These are phyloP conservation scores for Denticeps clupeoides DNA, from an alignment of 2,797 vertebrate genomes.

Conservation along the genomic window DNA sequence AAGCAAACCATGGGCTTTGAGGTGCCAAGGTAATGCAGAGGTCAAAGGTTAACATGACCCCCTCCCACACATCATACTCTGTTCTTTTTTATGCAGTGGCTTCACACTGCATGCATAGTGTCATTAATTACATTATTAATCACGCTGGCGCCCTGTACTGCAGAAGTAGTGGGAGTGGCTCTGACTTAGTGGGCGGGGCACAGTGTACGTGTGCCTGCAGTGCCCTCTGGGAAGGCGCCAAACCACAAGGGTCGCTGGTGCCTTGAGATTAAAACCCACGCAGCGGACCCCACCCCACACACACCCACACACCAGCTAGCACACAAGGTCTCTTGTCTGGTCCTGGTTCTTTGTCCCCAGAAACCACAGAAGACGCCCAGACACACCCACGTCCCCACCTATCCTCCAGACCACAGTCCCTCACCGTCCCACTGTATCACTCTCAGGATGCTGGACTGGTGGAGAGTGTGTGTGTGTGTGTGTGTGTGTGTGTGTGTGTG, in stretches of 20 bases:
- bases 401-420: constrained; percentile 27
- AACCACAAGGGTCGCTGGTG: constrained; percentile 29
- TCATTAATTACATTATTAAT: too few species aligned
- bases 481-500: neutral
- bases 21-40: constrained; percentile 74
- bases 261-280: constrained; percentile 31
- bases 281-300: too few species aligned
- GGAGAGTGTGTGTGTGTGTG: neutral
- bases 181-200: neutral
- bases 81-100: too few species aligned
- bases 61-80: too few species aligned
- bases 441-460: neutral
- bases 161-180: neutral
- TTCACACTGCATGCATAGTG: too few species aligned
- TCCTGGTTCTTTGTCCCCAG: too few species aligned
- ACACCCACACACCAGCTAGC: neutral
- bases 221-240: constrained; percentile 15
- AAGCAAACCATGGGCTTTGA: constrained; percentile 97
- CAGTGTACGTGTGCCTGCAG: neutral
- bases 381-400: constrained; percentile 3
- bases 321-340: too few species aligned
- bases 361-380: neutral
- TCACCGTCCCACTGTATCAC: constrained; percentile 12
- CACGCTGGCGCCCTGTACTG: too few species aligned
- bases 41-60: too few species aligned